Conservation (phyloP, 1,140 invertebrate species). For the Drosophila melanogaster region DNA sequence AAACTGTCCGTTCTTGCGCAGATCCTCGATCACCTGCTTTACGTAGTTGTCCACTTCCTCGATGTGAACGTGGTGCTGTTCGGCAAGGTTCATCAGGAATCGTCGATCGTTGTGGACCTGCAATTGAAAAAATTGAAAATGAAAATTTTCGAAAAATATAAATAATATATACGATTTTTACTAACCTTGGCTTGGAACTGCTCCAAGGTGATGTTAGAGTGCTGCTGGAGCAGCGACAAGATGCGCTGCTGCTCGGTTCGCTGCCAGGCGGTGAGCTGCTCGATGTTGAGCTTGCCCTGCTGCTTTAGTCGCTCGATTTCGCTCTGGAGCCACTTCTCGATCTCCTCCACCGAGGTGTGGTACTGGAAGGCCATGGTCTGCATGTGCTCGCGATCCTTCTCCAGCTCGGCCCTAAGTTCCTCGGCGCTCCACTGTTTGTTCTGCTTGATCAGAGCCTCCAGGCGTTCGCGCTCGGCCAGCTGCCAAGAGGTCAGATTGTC, state of each 20-base stretch:
- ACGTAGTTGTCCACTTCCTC: slow-evolving; percentile 73
- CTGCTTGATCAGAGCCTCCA: slow-evolving; percentile 68
- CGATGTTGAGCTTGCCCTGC: slow-evolving; percentile 76
- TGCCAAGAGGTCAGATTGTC: slow-evolving; percentile 80
- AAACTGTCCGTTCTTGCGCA: slow-evolving; percentile 72
- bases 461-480: slow-evolving; percentile 73
- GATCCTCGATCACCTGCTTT: slow-evolving; percentile 71
- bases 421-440: slow-evolving; percentile 77
- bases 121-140: too few species aligned
- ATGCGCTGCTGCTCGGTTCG: slow-evolving; percentile 74
- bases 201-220: slow-evolving; percentile 72
- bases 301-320: slow-evolving; percentile 70
- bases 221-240: slow-evolving; percentile 61
- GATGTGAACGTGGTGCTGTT: slow-evolving; percentile 76
- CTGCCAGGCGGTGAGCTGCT: slow-evolving; percentile 76
- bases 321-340: slow-evolving; percentile 74
- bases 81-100: slow-evolving; percentile 69
- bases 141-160: too few species aligned
- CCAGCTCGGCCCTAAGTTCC: slow-evolving; percentile 64
- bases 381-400: slow-evolving; percentile 80
- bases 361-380: slow-evolving; percentile 83
- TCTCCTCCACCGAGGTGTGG: slow-evolving; percentile 79
- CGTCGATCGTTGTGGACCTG: slow-evolving; percentile 71
- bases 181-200: slow-evolving; percentile 72
- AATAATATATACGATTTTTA: too few species aligned